Evolutionary conservation across 2,797 vertebrate genomes (phyloP).

Genomic region (Parambassis ranga): DNA sequence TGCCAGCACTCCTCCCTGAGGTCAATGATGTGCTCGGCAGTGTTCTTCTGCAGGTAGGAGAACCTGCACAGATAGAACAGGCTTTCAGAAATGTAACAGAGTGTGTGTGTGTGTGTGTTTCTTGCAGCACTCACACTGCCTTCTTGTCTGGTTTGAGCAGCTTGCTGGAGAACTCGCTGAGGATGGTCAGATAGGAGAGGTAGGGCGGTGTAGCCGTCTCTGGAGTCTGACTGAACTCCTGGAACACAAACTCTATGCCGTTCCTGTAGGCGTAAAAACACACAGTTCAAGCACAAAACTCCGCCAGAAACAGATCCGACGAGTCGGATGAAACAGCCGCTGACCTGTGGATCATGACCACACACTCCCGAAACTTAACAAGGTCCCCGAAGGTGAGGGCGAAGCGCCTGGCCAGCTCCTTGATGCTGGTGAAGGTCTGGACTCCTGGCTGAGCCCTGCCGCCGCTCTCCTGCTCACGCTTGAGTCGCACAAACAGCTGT

Average conservation of each 20-base stretch:
- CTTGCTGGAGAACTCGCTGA: slow-evolving; percentile 91
- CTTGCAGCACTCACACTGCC: slow-evolving; percentile 83
- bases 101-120: background rate
- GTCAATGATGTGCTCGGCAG: slow-evolving; percentile 74
- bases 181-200: slow-evolving; percentile 87
- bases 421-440: slow-evolving; percentile 89
- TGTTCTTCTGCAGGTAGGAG: slow-evolving; percentile 84
- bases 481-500: slow-evolving; percentile 84
- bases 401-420: slow-evolving; percentile 91
- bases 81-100: background rate
- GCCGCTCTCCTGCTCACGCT: slow-evolving; percentile 78
- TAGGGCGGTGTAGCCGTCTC: slow-evolving; percentile 77
- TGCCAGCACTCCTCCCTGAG: slow-evolving; percentile 85
- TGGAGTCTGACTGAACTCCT: slow-evolving; percentile 76
- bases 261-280: slow-evolving; percentile 73
- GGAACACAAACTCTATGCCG: slow-evolving; percentile 91
- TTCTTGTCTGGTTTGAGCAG: slow-evolving; percentile 91
- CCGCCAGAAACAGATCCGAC: rapidly evolving
- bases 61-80: slow-evolving; percentile 70
- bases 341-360: slow-evolving; percentile 93
- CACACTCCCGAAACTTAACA: slow-evolving; percentile 87
- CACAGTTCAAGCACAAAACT: background rate
- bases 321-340: too few species aligned
- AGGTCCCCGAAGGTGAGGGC: slow-evolving; percentile 90
- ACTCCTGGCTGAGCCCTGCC: slow-evolving; percentile 70